These are phyloP conservation scores for Agriopis leucophaearia DNA, from an alignment of 2,888 invertebrate genomes.

Conservation along the genomic window DNA sequence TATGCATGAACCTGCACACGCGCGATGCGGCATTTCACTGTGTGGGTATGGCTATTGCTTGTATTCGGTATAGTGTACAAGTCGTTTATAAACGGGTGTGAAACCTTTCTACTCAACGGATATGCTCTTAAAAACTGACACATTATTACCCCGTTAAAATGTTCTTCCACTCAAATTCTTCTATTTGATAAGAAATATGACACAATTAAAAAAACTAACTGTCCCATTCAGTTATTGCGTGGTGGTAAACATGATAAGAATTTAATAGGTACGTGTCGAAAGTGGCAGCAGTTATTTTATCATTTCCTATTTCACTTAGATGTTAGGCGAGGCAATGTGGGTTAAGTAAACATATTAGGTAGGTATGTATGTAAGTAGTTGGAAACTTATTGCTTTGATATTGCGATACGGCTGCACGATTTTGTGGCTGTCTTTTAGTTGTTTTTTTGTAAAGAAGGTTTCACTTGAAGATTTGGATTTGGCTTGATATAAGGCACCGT, in stretches of 20 bases:
- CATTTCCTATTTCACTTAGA: conserved; percentile 51
- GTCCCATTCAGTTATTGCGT: conserved; percentile 69
- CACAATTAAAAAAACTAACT: conserved; percentile 60
- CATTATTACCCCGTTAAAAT: conserved; percentile 53
- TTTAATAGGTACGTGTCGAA: conserved; percentile 63
- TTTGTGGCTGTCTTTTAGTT: conserved; percentile 7
- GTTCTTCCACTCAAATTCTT: conserved; percentile 53
- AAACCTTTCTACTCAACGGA: conserved; percentile 66
- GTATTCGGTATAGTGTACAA: conserved; percentile 3
- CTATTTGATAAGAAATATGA: conserved; percentile 56
- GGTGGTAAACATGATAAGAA: conserved; percentile 72
- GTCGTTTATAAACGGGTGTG: conserved; percentile 79
- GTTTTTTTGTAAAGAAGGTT: not conserved
- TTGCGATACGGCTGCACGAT: conserved; percentile 10
- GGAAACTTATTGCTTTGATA: conserved; percentile 29
- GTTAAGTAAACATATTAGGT: conserved; percentile 44
- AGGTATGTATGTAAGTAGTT: conserved; percentile 25
- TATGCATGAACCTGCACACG: no score
- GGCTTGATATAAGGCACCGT: not conserved
- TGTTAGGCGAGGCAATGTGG: conserved; percentile 44
- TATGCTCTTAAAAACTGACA: conserved; percentile 43
- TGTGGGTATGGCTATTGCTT: conserved; percentile 11
- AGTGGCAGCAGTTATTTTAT: conserved; percentile 61
- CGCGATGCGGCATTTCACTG: no score
- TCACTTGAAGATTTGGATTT: not conserved